Evolutionary conservation across 2,888 invertebrate species (phyloP), one percentile per base, ranked within the genome.

Genomic region (Pammene aurita): DNA sequence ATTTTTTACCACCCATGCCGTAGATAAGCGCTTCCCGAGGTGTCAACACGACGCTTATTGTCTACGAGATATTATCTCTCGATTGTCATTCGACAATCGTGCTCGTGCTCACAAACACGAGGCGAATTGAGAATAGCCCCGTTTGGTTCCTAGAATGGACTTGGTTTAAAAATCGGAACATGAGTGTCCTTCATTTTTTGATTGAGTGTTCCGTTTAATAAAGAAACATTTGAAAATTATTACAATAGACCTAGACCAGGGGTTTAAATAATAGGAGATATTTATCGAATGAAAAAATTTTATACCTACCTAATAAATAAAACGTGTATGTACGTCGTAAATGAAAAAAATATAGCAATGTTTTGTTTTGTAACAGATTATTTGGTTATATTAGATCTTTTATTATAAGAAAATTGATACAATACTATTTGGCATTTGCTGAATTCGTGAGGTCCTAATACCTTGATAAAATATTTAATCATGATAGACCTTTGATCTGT

Each of bases 121-220:
- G 79, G 77, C 74, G 89, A 83, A 89, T 89, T 81, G 80, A 80
- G 86, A 89, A 85, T 87, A 83, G 78, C 77, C 76, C 71, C 66
- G 18, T 82, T 82, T 78, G 81, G 76, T 81, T 78, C 77, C 78
- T 35, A 76, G 80, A 80, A 80, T 56, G 72, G 74, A 70, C 72
- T 46, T 52, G 63, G 38, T 69, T 58, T 55, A 16, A 60, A 63
- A 64, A 57, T 18, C 38, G 16, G 58, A 26, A 11, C n/a, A 64
- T 38, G 55, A 9, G 41, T 48, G 54, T 48, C 60, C n/a, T 11
- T 11, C 9, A 35, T 35, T 60, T 41, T 42, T 41, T 18, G 2
- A 11, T 14, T 7, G 18, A 52, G 42, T 35, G 44, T 64, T 64
- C 64, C 52, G 58, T 58, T 5, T 26, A 7, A n/a, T n/a, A 6